Evolutionary conservation across 92 coral and sea anemone genomes (phyloP).

Genomic region (Epizoanthus illoricatus): DNA sequence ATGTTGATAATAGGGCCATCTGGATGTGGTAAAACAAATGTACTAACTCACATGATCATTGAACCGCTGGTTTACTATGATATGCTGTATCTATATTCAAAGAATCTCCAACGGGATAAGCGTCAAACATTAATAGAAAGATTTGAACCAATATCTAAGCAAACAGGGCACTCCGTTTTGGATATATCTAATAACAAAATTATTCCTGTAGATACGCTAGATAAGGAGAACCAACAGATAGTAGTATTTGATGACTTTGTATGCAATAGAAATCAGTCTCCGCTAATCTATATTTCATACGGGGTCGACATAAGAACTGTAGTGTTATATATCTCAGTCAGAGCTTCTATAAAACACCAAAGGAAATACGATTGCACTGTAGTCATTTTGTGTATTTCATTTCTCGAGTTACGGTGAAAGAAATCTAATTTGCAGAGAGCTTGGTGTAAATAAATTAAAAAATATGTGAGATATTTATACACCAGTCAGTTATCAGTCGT

Average conservation of each 20-base stretch:
- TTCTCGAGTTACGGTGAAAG: neutral
- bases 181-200: constrained; percentile 14
- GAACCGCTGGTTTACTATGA: constrained; percentile 18
- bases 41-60: neutral
- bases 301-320: constrained; percentile 44
- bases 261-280: constrained; percentile 26
- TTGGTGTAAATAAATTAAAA: neutral
- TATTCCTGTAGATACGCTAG: constrained; percentile 7
- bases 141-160: neutral
- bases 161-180: neutral
- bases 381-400: constrained; percentile 16
- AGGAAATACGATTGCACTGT: constrained; percentile 2
- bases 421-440: neutral
- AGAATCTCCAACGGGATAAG: constrained; percentile 23
- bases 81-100: constrained; percentile 10
- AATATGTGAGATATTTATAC: neutral
- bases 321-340: constrained; percentile 29
- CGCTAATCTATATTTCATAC: constrained; percentile 15
- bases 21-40: constrained; percentile 12
- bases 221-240: constrained; percentile 21
- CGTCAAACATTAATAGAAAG: constrained; percentile 6
- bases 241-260: constrained; percentile 47
- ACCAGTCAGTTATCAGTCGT: no score
- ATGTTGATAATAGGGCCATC: neutral
- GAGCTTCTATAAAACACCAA: neutral